phyloP scores from a whole-genome alignment of 92 coral and sea anemone genomes.

The Heteractis magnifica region DNA sequence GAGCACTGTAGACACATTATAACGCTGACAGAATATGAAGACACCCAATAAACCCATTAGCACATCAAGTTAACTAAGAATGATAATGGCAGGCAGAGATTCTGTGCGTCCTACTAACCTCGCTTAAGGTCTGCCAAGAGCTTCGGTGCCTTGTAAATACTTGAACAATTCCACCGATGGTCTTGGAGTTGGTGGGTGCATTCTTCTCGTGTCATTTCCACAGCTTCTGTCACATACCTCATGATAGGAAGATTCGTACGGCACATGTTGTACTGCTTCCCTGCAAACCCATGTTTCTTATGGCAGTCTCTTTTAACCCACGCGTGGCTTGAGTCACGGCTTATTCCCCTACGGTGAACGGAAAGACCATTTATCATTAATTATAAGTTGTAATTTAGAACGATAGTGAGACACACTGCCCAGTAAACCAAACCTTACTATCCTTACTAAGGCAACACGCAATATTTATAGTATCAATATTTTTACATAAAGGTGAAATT shows the following conservation, averaged over 20 bases:
- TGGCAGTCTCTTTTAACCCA: conserved; percentile 71
- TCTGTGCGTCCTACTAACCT: conserved; percentile 48
- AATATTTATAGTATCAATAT: background rate
- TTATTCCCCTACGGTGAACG: conserved; percentile 27
- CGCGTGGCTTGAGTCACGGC: conserved; percentile 29
- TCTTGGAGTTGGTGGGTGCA: conserved; percentile 60
- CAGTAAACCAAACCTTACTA: background rate
- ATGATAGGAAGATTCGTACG: conserved; percentile 56
- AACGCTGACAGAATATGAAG: background rate
- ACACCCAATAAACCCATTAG: conserved; percentile 17
- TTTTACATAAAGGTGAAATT: background rate
- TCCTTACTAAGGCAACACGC: background rate
- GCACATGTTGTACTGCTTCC: conserved; percentile 73
- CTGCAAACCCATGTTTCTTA: conserved; percentile 53
- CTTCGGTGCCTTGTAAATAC: conserved; percentile 62
- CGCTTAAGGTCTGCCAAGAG: conserved; percentile 64
- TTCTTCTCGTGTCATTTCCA: conserved; percentile 61
- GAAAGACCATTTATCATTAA: conserved; percentile 9
- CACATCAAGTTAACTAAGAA: background rate
- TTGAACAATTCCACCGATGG: conserved; percentile 84
- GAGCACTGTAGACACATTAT: background rate
- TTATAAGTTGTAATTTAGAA: background rate
- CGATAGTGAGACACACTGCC: conserved; percentile 5
- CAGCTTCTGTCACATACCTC: conserved; percentile 87
- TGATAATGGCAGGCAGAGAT: background rate